Evolutionary conservation across 2,113 vertebrate genomes (phyloP), one percentile per base, ranked within the genome.

Genomic region (Jaculus jaculus): DNA sequence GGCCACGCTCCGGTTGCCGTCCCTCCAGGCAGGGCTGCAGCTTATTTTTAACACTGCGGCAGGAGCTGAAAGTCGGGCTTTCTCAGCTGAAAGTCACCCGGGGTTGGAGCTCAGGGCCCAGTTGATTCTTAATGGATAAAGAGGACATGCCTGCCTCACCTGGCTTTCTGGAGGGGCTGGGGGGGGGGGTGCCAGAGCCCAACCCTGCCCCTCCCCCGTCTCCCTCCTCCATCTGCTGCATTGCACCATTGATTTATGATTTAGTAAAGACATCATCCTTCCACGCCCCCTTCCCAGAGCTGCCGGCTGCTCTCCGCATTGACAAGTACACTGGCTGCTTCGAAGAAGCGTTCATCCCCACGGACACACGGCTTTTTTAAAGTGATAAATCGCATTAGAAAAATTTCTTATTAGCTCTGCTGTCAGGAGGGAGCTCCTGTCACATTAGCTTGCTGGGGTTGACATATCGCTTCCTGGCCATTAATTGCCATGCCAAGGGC

Each of bases 241-340:
- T 98, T 98, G 98, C 98, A 96, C 98, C 98, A 98, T 97, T n/a
- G n/a, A n/a, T n/a, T n/a, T n/a, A n/a, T 96, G 97, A 98, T 97
- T 98, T 97, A 97, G 97, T 97, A 97, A 98, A 98, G 97, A 98
- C 98, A 98, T 98, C 97, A 98, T 97, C 97, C 97, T 97, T n/a
- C n/a, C n/a, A n/a, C 97, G 97, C 97, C 97, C 98, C 95, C 98
- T 97, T 97, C 97, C 78, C 89, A 96, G 97, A 98, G 97, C 97
- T 88, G 89, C 97, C 97, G 84, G 94, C 97, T 96, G 97, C 96
- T 97, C 96, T 94, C n/a, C n/a, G 97, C 95, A 97, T 97, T 97
- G 97, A 97, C 98, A 98, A 98, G 98, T 98, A 98, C 94, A 96
- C 89, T 77, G 92, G 79, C 94, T 97, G 97, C 97, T 97, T 97